Base-by-base conservation (phyloP, 2,888 invertebrate species). In the Caradrina clavipalpis region DNA sequence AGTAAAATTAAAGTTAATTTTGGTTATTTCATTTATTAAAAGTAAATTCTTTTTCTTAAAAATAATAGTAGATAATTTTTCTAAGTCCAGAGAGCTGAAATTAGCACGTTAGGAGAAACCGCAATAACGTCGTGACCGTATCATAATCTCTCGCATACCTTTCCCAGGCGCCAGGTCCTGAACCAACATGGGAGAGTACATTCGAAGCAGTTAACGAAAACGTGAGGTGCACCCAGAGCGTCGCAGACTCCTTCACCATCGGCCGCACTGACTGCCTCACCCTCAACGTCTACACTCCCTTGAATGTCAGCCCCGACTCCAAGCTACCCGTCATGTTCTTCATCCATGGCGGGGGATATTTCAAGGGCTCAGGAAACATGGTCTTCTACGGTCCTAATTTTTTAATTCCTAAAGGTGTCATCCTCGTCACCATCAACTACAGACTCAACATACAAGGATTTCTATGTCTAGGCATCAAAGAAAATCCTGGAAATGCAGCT, bases 331-430 rank as follows among this genome's bases (percentile, higher is more conserved):
- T 95, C 13, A 95, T 95, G 95, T 88, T 93, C 6, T 95, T 88
- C 68, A 88, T 95, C 2, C 95, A 95, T 42, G 95, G 95, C 8
- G 95, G 95, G 69, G 95, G 92, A 0, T 96, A 87, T 76, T 92
- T 88, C 47, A 83, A 90, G 56, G 94, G 94, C 0, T 93, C 94
- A 0, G 88, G 89, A 0, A 83, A 87, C 7, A 81, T 84, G 3
- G 2, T 87, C 0, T 6, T 93, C 1, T 95, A 93, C 22, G 95
- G 95, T 0, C 94, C 95, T 0, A 87, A 91, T 21, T 93, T 92
- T 69, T 78, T 96, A 58, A 86, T 92, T 0, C 45, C 84, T 6
- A 92, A 94, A 83, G 90, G 86, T 19, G 90, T 95, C 0, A 88
- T 95, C 49, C 81, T 95, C n/a, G 91, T 95, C 1, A 90, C 92